Evolutionary conservation across 2,888 invertebrate species (phyloP).

Genomic region (Eucera pruinosa): DNA sequence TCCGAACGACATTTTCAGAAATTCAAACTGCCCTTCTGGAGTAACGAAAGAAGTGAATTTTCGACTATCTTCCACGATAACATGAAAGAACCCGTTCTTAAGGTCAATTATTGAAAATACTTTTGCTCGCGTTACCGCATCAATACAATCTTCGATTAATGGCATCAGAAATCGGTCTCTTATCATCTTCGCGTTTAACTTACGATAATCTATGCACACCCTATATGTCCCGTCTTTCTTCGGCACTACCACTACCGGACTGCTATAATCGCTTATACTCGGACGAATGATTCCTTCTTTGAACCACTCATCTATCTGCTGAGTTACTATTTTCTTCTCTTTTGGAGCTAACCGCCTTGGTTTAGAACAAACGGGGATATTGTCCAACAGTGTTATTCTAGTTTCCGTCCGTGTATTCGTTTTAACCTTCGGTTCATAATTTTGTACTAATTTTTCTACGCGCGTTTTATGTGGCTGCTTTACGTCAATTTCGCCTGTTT

Average conservation of each 20-base stretch:
- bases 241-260: slow-evolving; percentile 16
- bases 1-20: slow-evolving; percentile 12
- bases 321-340: slow-evolving; percentile 4
- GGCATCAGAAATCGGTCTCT: slow-evolving; percentile 8
- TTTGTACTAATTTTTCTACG: too few species aligned
- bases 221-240: slow-evolving; percentile 22
- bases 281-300: slow-evolving; percentile 3
- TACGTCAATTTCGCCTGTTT: too few species aligned
- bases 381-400: background rate
- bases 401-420: background rate
- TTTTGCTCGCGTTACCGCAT: background rate
- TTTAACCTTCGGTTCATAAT: too few species aligned
- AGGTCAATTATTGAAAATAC: slow-evolving; percentile 4
- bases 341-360: slow-evolving; percentile 21
- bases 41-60: slow-evolving; percentile 26
- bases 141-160: slow-evolving; percentile 13
- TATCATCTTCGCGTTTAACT: background rate
- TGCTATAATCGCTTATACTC: slow-evolving; percentile 4
- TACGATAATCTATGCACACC: slow-evolving; percentile 19
- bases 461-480: too few species aligned
- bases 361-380: background rate
- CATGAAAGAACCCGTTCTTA: slow-evolving; percentile 33
- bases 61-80: background rate
- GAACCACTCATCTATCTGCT: slow-evolving; percentile 28
- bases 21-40: slow-evolving; percentile 23